Percentiles rank a stretch among this genome's conserved stretches.
These are phyloP conservation scores for Protonibea diacanthus DNA, from an alignment of 2,797 vertebrate species.

Conservation along the genomic window DNA sequence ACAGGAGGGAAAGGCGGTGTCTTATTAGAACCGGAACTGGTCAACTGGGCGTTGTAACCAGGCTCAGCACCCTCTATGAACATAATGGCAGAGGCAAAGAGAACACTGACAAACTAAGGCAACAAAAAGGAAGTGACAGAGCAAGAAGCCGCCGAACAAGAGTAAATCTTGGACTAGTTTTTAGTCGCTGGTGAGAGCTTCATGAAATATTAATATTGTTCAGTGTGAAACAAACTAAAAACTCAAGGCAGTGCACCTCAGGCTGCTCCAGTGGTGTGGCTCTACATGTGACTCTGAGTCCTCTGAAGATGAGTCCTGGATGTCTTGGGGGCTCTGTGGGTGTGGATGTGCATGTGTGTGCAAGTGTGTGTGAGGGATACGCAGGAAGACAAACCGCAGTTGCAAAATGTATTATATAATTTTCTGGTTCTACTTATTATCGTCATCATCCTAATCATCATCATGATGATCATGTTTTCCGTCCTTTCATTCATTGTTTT, in stretches of 20 bases:
- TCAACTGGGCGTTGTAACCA: too few species aligned
- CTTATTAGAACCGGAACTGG: too few species aligned
- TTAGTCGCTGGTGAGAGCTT: too few species aligned
- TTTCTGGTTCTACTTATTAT: slow-evolving; percentile 25
- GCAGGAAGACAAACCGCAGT: slow-evolving; percentile 54
- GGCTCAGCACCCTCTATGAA: too few species aligned
- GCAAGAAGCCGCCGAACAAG: too few species aligned
- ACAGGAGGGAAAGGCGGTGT: too few species aligned
- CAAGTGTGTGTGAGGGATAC: slow-evolving; percentile 32
- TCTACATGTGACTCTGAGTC: slow-evolving; percentile 32
- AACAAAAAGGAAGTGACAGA: too few species aligned
- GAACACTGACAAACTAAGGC: too few species aligned
- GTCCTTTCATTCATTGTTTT: not conserved
- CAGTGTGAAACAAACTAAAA: not conserved
- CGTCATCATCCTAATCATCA: not conserved
- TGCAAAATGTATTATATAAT: slow-evolving; percentile 72
- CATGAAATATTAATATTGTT: too few species aligned
- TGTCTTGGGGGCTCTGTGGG: slow-evolving; percentile 19
- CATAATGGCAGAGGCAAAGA: too few species aligned
- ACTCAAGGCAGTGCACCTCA: slow-evolving; percentile 13
- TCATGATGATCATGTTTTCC: not conserved
- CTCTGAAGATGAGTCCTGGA: slow-evolving; percentile 38
- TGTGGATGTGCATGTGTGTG: slow-evolving; percentile 17
- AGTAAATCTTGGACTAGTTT: too few species aligned
- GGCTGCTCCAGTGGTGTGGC: slow-evolving; percentile 16